Evolutionary conservation across 2,113 vertebrate species (phyloP), one percentile per base, ranked within the genome.

Genomic region (Channa maculata): DNA sequence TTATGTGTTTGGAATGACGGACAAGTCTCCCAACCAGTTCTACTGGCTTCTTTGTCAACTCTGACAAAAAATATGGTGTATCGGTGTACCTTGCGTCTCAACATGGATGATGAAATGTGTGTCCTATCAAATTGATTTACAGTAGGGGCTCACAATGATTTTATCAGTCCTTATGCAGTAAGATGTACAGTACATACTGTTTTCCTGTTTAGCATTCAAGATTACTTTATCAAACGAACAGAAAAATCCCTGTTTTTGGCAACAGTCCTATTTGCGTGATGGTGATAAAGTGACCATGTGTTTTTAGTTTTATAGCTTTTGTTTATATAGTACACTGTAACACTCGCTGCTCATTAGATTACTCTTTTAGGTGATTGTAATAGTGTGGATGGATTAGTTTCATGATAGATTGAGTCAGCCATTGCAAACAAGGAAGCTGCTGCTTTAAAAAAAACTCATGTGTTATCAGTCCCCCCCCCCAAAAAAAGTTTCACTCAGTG

Each of bases 11-110:
- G 72, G 33, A 24, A 6, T 68, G 37, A 60, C 45, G 54, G 60
- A 53, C 39, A 79, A 66, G 65, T 71, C 15, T 76, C 41, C 60
- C 1, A 86, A 90, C 91, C 86, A 73, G 91, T 90, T 89, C 38
- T n/a, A 13, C 78, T 63, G 64, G 83, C 61, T 86, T 72, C 33
- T 13, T 0, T 1, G 11, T 46, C 70, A 3, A 36, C 24, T 10
- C n/a, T 24, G 48, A 73, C 45, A 12, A 54, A 54, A 68, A 55
- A 41, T 70, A 58, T 79, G 60, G 54, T 79, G 60, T 43, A 37
- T 39, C 57, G 85, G 80, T 37, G 86, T 84, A 79, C 4, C 65
- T 11, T 66, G 59, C 49, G 9, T 46, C 12, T 38, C 39, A 15
- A 4, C 45, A 62, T 1, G 61, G 13, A 62, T 7, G 5, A 39